Percentiles rank a stretch among this genome's conserved stretches.
Evolutionary conservation across 2,113 vertebrate genomes (phyloP).

Genomic region (Mus musculus): DNA sequence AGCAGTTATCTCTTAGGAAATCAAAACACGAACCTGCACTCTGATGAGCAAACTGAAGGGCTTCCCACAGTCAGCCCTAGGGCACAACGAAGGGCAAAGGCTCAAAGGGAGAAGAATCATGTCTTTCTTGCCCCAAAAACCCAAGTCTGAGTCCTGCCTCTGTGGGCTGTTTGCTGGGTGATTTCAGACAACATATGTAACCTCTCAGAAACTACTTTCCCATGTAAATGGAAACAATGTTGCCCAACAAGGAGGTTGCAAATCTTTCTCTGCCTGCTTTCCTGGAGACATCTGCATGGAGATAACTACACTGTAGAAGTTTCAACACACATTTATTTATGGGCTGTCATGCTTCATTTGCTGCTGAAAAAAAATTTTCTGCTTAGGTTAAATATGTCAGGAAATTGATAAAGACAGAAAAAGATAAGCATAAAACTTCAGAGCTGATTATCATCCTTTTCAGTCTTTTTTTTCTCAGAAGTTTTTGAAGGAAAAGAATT

Average conservation of each 20-base stretch:
- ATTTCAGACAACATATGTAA: constrained; percentile 1
- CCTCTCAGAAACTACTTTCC: constrained; percentile 20
- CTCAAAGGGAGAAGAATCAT: not conserved
- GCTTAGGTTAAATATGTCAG: constrained; percentile 4
- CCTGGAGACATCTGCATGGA: not conserved
- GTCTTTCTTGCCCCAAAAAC: not conserved
- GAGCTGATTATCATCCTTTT: constrained; percentile 39
- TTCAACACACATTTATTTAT: not conserved
- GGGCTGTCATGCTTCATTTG: not conserved
- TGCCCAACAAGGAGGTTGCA: not conserved
- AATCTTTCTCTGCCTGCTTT: not conserved
- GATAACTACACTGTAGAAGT: not conserved
- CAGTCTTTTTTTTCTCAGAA: constrained; percentile 22
- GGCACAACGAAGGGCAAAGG: not conserved
- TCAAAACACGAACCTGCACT: not conserved
- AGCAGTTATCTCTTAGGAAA: not conserved
- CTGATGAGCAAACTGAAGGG: not conserved
- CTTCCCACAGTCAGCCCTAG: not conserved
- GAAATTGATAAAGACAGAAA: constrained; percentile 15
- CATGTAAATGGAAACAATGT: not conserved
- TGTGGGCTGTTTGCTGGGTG: not conserved
- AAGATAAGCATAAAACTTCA: constrained; percentile 10
- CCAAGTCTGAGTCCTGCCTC: not conserved
- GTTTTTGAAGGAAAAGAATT: not conserved
- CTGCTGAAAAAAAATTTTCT: not conserved